These are phyloP conservation scores for Python bivittatus DNA, from an alignment of 2,113 vertebrate genomes.

Conservation along the genomic window DNA sequence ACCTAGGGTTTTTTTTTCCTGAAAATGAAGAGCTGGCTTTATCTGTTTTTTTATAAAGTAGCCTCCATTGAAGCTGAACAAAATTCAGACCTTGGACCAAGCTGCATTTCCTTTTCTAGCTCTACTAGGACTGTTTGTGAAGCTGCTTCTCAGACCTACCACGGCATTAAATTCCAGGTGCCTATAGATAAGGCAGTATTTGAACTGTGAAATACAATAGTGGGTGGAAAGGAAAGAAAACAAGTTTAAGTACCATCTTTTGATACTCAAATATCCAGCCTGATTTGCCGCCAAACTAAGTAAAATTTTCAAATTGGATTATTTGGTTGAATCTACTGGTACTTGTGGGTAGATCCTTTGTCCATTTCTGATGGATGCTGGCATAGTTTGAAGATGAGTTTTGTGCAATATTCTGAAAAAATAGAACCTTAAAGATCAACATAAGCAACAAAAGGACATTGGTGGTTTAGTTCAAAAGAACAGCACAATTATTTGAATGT, in stretches of 20 bases:
- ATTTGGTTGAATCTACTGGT: background rate
- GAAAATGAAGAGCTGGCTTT: background rate
- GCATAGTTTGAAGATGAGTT: background rate
- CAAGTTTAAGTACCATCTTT: background rate
- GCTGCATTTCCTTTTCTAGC: background rate
- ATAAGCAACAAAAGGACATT: background rate
- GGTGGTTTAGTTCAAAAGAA: background rate
- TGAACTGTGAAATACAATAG: constrained; percentile 22
- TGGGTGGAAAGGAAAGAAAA: background rate
- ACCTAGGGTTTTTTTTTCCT: rapidly evolving
- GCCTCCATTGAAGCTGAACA: background rate
- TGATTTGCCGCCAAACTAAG: constrained; percentile 37
- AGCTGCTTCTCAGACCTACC: background rate
- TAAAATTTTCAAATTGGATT: background rate
- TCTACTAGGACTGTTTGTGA: background rate
- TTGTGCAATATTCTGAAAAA: background rate
- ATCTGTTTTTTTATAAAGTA: background rate
- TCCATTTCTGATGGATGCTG: background rate
- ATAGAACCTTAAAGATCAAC: background rate
- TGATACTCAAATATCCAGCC: constrained; percentile 20
- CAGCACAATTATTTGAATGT: background rate
- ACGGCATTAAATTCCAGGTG: constrained; percentile 9
- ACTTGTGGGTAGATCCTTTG: background rate
- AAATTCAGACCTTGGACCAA: background rate
- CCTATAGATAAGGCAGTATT: background rate